These are phyloP conservation scores for Apeltes quadracus DNA, from an alignment of 2,113 vertebrate genomes.

Conservation along the genomic window DNA sequence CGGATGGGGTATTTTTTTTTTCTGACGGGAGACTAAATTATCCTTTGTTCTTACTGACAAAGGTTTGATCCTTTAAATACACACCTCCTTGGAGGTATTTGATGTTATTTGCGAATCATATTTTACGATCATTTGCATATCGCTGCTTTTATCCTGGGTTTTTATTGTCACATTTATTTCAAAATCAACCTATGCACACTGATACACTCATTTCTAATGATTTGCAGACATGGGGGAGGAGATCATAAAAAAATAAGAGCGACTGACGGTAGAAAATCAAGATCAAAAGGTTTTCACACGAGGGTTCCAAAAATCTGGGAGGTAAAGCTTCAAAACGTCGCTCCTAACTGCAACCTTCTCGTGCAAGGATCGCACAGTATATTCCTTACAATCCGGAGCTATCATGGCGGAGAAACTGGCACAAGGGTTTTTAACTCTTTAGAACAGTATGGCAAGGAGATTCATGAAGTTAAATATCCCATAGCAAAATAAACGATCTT, in stretches of 20 bases:
- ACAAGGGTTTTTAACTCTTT: not conserved
- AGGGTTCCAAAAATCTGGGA: not conserved
- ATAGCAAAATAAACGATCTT: conserved; percentile 4
- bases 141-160: not conserved
- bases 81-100: not conserved
- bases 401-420: not conserved
- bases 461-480: conserved; percentile 12
- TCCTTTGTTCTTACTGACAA: conserved; percentile 1
- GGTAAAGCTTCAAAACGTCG: conserved; percentile 24
- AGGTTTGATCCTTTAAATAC: not conserved
- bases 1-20: conserved; percentile 12
- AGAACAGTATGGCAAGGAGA: not conserved
- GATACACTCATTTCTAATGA: conserved; percentile 5
- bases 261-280: not conserved
- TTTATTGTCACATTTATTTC: conserved; percentile 1
- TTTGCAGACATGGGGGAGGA: not conserved
- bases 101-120: not conserved
- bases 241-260: conserved; percentile 1
- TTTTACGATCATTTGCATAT: not conserved
- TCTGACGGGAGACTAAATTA: conserved; percentile 2
- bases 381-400: conserved; percentile 10
- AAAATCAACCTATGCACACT: not conserved
- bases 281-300: conserved; percentile 27
- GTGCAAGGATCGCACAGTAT: conserved; percentile 11
- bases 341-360: conserved; percentile 22